phyloP scores from a whole-genome alignment of 1,140 invertebrate species.

The Agraylea sexmaculata region DNA sequence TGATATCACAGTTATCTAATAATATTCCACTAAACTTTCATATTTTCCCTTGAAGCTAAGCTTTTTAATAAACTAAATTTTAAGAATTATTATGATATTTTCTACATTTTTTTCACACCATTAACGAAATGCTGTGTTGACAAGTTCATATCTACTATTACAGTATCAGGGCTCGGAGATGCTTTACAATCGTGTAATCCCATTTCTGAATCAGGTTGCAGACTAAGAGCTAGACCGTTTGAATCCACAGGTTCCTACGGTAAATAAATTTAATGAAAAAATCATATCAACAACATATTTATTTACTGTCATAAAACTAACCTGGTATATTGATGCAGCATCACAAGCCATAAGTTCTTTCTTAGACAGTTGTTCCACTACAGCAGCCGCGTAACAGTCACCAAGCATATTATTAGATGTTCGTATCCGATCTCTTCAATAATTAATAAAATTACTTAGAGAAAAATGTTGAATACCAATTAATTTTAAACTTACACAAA shows the following conservation, averaged over 20 bases:
- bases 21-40: neutral
- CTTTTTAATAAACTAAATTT: too few relatives aligned
- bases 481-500: constrained; percentile 61
- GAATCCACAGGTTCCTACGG: constrained; percentile 10
- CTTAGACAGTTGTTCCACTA: constrained; percentile 73
- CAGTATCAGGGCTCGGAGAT: constrained; percentile 15
- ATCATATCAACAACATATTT: neutral
- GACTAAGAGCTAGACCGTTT: constrained; percentile 3
- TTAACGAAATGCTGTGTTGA: constrained; percentile 8
- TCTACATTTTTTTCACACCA: constrained; percentile 9
- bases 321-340: constrained; percentile 47
- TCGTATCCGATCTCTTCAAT: constrained; percentile 65
- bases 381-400: constrained; percentile 75
- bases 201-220: constrained; percentile 10
- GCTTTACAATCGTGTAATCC: constrained; percentile 2
- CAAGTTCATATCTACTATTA: constrained; percentile 14
- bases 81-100: too few relatives aligned
- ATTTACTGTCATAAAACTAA: constrained; percentile 18
- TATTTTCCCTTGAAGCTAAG: too few relatives aligned
- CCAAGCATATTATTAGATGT: constrained; percentile 83
- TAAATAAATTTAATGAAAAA: neutral
- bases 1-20: neutral
- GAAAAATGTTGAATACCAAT: neutral
- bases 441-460: constrained; percentile 1
- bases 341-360: constrained; percentile 65